Percentiles rank a stretch among this genome's conserved stretches.
Evolutionary conservation across 2,888 invertebrate genomes (phyloP).

Genomic region (Phytoseiulus persimilis): DNA sequence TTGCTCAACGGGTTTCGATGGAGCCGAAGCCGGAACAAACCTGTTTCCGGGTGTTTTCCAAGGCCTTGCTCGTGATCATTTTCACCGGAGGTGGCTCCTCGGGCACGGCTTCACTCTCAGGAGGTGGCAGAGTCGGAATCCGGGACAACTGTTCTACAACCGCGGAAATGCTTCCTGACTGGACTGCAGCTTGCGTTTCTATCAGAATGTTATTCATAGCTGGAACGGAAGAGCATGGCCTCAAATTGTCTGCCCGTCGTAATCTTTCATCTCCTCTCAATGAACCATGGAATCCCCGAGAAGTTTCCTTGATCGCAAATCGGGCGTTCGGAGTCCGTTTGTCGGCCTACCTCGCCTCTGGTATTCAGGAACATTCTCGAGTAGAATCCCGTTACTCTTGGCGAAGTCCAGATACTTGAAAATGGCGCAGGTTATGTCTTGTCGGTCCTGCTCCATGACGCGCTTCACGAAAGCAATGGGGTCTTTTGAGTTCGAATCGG

Average conservation of each 20-base stretch:
- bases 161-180: not conserved
- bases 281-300: too few species aligned
- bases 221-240: not conserved
- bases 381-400: not conserved
- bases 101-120: not conserved
- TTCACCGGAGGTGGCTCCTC: not conserved
- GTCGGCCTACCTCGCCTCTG: not conserved
- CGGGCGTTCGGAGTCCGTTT: not conserved
- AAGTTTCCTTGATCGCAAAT: too few species aligned
- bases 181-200: not conserved
- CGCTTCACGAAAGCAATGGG: not conserved
- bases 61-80: not conserved
- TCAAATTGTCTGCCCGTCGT: too few species aligned
- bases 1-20: not conserved
- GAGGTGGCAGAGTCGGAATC: not conserved
- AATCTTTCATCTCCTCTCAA: too few species aligned
- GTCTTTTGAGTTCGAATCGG: not conserved
- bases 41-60: not conserved
- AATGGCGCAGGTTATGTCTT: not conserved
- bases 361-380: not conserved
- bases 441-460: not conserved
- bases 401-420: constrained; percentile 33
- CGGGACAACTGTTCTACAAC: not conserved
- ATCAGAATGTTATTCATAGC: constrained; percentile 14
- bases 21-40: not conserved